Evolutionary conservation across 1,140 invertebrate genomes (phyloP), one percentile per base, ranked within the genome.

Genomic region (Chironomus striatipennis): DNA sequence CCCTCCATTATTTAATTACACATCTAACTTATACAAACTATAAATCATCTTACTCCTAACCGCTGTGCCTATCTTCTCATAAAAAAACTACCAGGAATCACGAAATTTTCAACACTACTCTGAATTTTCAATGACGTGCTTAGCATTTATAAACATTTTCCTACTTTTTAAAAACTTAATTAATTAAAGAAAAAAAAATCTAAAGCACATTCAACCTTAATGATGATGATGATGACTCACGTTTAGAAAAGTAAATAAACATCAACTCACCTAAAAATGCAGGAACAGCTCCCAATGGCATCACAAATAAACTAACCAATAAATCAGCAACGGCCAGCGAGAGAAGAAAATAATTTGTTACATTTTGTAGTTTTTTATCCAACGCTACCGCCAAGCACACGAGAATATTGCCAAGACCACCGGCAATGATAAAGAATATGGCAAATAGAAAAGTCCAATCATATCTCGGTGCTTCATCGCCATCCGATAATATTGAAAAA

Each of bases 281-380:
- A 8, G 90, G 91, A 76, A 94, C 90, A 9, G 93, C 92, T 65
- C 92, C 92, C 79, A 96, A 87, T 6, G 94, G 94, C 93, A 96
- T 96, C 7, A 96, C 94, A 80, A 95, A 91, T 67, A 95, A 83
- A 78, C 91, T 93, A 78, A 98, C 95, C 65, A 98, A 85, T 18
- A 98, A 86, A 85, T 98, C 96, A 42, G 96, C 95, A 67, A 97
- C 90, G 10, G 96, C 95, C 80, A 98, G 83, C 43, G 95, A 97
- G 74, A 97, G 85, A 74, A 98, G 88, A 82, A 98, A 96, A 82
- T 96, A 95, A 84, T 98, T 98, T 70, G 96, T 98, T 21, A 97
- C 92, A 78, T 96, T 96, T 80, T 97, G 92, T 77, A 98, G 87
- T 77, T 89, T 86, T 74, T 90, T 87, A 83, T 97, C 94, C 73